phyloP scores from a whole-genome alignment of 2,113 vertebrate genomes.

The Stomatorhinus ivindoensis region DNA sequence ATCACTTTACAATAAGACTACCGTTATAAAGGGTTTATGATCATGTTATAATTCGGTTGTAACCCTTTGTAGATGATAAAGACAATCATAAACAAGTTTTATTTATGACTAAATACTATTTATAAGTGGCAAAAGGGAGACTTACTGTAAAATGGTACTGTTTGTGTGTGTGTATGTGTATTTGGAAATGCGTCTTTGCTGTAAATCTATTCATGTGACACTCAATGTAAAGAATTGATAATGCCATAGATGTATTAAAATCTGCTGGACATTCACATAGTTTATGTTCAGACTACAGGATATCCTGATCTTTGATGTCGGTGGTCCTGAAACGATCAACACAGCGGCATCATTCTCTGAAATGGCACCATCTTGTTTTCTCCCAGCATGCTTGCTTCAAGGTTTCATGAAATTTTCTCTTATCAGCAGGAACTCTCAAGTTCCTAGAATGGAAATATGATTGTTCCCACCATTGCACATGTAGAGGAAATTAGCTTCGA shows the following conservation, averaged over 20 bases:
- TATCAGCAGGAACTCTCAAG: conserved; percentile 17
- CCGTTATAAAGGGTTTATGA: too few relatives aligned
- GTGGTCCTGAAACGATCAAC: neutral
- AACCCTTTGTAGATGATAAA: neutral
- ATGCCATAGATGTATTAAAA: neutral
- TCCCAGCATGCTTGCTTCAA: neutral
- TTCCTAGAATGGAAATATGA: conserved; percentile 11
- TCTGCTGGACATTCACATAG: neutral
- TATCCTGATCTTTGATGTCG: neutral
- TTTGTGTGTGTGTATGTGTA: neutral
- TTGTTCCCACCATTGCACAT: neutral
- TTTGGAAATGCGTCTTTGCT: neutral
- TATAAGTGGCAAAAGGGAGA: neutral
- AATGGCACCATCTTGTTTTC: neutral
- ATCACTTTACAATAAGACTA: too few relatives aligned
- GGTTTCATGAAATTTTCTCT: neutral
- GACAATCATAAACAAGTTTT: neutral
- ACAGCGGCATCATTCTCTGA: neutral
- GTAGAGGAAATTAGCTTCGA: neutral
- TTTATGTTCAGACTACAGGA: neutral
- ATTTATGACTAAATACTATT: neutral
- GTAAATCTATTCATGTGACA: neutral
- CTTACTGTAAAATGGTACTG: neutral
- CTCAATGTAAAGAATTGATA: neutral
- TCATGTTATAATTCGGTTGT: neutral